Conservation (phyloP, 2,888 invertebrate genomes). For the Galerucella calmariensis region DNA sequence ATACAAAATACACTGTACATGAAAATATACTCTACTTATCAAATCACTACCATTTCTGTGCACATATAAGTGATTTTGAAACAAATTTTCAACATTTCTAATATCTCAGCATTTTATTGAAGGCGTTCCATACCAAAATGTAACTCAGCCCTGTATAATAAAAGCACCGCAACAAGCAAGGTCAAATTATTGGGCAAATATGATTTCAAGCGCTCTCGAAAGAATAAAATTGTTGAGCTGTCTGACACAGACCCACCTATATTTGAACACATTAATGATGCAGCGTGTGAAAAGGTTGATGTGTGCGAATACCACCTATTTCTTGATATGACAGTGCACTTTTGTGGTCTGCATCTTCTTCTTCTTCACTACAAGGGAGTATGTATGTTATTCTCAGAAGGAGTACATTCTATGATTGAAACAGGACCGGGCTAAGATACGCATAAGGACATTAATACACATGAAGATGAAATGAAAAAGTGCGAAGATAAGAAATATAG, state of each 20-base stretch:
- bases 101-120: too few relatives aligned
- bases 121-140: too few relatives aligned
- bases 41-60: too few relatives aligned
- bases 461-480: too few relatives aligned
- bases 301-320: constrained; percentile 57
- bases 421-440: background rate
- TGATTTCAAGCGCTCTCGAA: constrained; percentile 43
- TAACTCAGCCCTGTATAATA: background rate
- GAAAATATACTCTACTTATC: too few relatives aligned
- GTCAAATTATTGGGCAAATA: constrained; percentile 48
- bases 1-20: too few relatives aligned
- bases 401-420: background rate
- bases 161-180: constrained; percentile 32
- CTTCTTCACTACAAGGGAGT: constrained; percentile 43
- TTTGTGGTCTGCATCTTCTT: constrained; percentile 43
- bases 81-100: too few relatives aligned
- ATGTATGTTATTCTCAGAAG: constrained; percentile 29
- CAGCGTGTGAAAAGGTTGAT: constrained; percentile 56
- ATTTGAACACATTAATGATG: constrained; percentile 55
- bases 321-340: constrained; percentile 52
- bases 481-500: too few relatives aligned
- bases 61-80: too few relatives aligned
- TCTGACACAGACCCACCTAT: constrained; percentile 57
- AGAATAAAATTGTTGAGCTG: constrained; percentile 53
- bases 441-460: background rate